Evolutionary conservation across 2,113 vertebrate species (phyloP).

Genomic region (Serilophus lunatus): DNA sequence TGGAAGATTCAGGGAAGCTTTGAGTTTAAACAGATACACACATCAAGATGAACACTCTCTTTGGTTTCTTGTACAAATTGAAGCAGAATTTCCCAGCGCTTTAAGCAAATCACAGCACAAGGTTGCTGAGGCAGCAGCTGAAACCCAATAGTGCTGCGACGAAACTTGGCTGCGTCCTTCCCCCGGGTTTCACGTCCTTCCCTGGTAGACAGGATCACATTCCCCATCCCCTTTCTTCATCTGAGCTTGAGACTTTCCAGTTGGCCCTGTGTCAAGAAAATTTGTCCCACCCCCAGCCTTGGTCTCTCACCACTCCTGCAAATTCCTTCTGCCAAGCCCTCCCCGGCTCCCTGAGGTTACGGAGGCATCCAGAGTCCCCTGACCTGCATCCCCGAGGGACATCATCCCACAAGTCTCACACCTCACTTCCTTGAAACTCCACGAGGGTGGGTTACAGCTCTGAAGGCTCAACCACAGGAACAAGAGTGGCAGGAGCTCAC

Average conservation of each 20-base stretch:
- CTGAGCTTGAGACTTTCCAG: neutral
- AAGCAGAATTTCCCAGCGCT: neutral
- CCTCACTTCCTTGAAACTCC: neutral
- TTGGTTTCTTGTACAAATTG: neutral
- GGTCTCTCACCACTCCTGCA: neutral
- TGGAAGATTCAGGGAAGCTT: neutral
- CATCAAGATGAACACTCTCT: neutral
- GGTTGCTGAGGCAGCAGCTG: neutral
- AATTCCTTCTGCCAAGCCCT: neutral
- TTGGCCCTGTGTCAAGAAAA: neutral
- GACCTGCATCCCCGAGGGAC: neutral
- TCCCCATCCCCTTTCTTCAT: neutral
- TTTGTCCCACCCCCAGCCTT: neutral
- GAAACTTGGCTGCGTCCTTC: neutral
- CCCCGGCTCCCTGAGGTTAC: neutral
- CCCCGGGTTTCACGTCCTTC: neutral
- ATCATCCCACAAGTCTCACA: neutral
- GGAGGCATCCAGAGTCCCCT: neutral
- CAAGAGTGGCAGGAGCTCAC: neutral
- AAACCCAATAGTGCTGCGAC: neutral
- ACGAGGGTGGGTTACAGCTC: fast-evolving
- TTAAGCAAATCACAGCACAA: neutral
- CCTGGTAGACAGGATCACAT: neutral
- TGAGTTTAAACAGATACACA: neutral
- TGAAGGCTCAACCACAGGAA: neutral